Base-by-base conservation (phyloP, 2,797 vertebrate genomes). In the Tympanoctomys barrerae region DNA sequence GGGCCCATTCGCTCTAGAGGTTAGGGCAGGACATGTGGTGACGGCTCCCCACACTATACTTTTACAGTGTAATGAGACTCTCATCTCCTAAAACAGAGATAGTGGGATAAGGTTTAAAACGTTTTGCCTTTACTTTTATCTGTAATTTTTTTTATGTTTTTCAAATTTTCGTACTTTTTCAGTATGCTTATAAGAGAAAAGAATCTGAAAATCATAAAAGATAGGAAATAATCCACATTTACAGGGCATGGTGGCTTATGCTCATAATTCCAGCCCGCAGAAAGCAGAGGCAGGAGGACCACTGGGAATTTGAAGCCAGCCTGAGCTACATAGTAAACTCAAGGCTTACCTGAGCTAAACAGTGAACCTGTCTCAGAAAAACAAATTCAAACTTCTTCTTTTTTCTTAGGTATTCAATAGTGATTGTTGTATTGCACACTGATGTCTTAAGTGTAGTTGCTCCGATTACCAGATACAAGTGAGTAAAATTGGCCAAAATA, bases 171-270 rank as follows among this genome's bases (percentile, higher is more conserved):
- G 5, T 5, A 52, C 7, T 54, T 87, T 79, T 33, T 46, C 49
- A 93, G 11, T 57, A 57, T 71, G 21, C 28, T 75, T 92, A 49
- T 7, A 91, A 86, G 21, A 62, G 59, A 73, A 83, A 39, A 62
- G 19, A 73, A 28, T n/a, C 19, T 93, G 19, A 93, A 78, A 80
- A 66, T 39, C 7, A 94, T 12, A 5, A 73, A 49, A 61, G 36
- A 62, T 36, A 93, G 31, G 57, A 94, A 93, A 91, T 39, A 62
- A 82, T 95, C 91, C 33, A 68, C 33, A 68, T n/a, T 68, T 68
- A 7, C 66, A 18, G 16, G 16, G 66, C 33, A 18, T 68, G 14
- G 16, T 19, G 16, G 33, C 31, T n/a, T 16, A 68, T 33, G 31
- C 16, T 16, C 31, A 14, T 66, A 68, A 68, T 68, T 16, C 66